These are phyloP conservation scores for Apis laboriosa DNA, from an alignment of 1,140 invertebrate genomes.

Conservation along the genomic window DNA sequence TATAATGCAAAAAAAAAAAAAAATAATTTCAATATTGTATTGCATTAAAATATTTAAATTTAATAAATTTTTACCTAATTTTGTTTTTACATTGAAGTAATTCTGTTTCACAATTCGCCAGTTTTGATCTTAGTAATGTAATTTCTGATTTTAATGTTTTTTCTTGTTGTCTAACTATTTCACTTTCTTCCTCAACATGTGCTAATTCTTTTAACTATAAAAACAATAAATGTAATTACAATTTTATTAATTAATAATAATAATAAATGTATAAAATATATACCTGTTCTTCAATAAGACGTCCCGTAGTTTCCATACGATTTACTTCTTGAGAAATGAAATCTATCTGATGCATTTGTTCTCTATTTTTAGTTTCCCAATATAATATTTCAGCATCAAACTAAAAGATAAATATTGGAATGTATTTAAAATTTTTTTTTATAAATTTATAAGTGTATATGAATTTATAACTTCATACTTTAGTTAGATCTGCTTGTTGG, in stretches of 20 bases:
- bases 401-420: conserved; percentile 77
- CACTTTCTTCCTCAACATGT: conserved; percentile 92
- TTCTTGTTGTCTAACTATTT: conserved; percentile 93
- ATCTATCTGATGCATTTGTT: conserved; percentile 92
- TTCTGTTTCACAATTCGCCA: conserved; percentile 94
- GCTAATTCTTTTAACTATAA: conserved; percentile 86
- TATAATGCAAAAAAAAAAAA: conserved; percentile 61
- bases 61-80: conserved; percentile 83
- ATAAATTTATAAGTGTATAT: neutral
- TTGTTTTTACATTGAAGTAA: conserved; percentile 93
- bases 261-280: conserved; percentile 5
- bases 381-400: conserved; percentile 94
- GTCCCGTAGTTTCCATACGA: conserved; percentile 87
- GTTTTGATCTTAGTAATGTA: conserved; percentile 89
- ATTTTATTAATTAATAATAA: neutral
- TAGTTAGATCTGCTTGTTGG: conserved; percentile 94
- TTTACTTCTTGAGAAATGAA: conserved; percentile 90
- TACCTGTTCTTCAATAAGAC: conserved; percentile 90
- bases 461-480: conserved; percentile 81
- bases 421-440: neutral
- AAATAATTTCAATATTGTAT: conserved; percentile 8
- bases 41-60: neutral
- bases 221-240: conserved; percentile 1
- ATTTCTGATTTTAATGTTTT: conserved; percentile 93
- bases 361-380: conserved; percentile 92